Conservation (phyloP, 2,888 invertebrate species). For the Endomychus coccineus region DNA sequence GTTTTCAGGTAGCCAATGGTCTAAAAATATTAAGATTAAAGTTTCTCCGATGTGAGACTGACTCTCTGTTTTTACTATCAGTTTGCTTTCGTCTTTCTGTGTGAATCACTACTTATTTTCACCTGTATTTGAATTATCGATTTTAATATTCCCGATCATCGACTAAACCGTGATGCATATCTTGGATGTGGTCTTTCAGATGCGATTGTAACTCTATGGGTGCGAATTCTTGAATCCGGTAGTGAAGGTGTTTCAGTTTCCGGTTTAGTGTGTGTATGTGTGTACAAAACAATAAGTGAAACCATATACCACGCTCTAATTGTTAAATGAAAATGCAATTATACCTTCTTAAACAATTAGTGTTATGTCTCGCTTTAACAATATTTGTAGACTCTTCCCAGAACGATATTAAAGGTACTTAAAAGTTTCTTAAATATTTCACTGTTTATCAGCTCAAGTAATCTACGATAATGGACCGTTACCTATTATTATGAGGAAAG, state of each 20-base stretch:
- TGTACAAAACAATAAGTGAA: conserved; percentile 25
- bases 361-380: conserved; percentile 31
- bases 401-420: conserved; percentile 39
- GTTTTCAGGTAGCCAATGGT: conserved; percentile 29
- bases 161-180: too few relatives aligned
- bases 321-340: conserved; percentile 35
- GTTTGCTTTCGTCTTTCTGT: conserved; percentile 23
- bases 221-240: conserved; percentile 6
- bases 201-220: conserved; percentile 4
- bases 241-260: conserved; percentile 9
- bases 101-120: neutral
- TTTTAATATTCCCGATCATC: conserved; percentile 9
- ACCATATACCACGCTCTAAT: conserved; percentile 33
- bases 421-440: too few relatives aligned
- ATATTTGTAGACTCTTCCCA: conserved; percentile 33
- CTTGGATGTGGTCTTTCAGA: conserved; percentile 6
- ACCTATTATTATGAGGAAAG: too few relatives aligned
- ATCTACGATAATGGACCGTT: too few relatives aligned
- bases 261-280: conserved; percentile 7
- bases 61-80: conserved; percentile 37
- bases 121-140: neutral
- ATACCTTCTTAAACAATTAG: conserved; percentile 36
- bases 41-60: conserved; percentile 36
- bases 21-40: conserved; percentile 38
- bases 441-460: too few relatives aligned